Evolutionary conservation across 1,140 invertebrate genomes (phyloP), one percentile per base, ranked within the genome.

Genomic region (Drosophila sturtevanti): DNA sequence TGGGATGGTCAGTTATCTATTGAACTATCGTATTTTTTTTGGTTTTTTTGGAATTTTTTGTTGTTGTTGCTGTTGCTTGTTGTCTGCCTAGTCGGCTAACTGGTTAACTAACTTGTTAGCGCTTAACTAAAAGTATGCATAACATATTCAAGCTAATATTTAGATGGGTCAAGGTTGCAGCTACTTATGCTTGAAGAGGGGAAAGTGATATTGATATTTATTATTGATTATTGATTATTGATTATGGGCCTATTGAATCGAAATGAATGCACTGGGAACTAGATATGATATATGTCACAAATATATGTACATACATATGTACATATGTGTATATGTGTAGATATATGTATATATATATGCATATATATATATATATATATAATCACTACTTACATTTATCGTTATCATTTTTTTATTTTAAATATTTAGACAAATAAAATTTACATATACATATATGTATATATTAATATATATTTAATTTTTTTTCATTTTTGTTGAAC

Each of bases 71-170:
- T 38, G 12, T 62, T 31, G 38, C 1, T 61, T 58, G 48, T 44
- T 44, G 41, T 16, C 41, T 44, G 41, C 0, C 37, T 38, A 16
- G 12, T 12, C 0, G 12, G 5, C 2, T 38, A 12, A 14, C 41
- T 48, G 34, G 38, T 75, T 75, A 63, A 58, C 64, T 68, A 81
- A 80, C 71, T 68, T 67, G 69, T 65, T 76, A 66, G 68, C 68
- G 68, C 24, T 77, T 63, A 62, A 63, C 18, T 41, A 52, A 31
- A 34, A 37, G 27, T 48, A 63, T 63, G 60, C 54, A 59, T 18
- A 48, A 56, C 64, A 72, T 70, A 52, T 38, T 70, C 16, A 38
- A 51, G 41, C 54, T 31, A 44, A 31, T 69, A 31, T 31, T 31
- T 31, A 68, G 59, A 48, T 69, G 68, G 74, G 72, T 81, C 73